Base-by-base conservation (phyloP, 2,113 vertebrate species). In the Laticauda laticaudata region DNA sequence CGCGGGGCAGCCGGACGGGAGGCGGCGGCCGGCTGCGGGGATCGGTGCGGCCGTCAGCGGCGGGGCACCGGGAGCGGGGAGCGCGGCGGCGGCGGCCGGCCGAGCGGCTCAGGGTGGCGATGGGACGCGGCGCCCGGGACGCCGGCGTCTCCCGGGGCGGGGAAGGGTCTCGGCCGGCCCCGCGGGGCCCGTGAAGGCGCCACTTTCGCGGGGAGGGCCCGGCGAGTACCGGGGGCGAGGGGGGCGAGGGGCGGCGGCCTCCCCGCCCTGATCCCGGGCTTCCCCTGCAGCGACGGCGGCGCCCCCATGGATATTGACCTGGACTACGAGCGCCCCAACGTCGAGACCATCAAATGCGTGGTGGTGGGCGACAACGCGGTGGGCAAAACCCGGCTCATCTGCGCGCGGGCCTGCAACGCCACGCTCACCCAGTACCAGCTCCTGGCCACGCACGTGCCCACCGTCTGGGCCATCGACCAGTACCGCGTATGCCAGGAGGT, bases 381-480 rank as follows among this genome's bases (percentile, higher is more conserved):
- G 95, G 98, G 98, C 90, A 99, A 99, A 96, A 99, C 98, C 87
- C 97, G 98, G 55, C 98, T 99, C 91, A 98, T 99, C 97, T 98
- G 98, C 93, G 98, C 98, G 94, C 97, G 98, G 64, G 98, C 98
- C 96, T 99, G 98, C 97, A 98, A 99, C 96, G 98, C 98, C 97
- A 98, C 98, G 94, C 98, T 99, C 97, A 98, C 98, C 94, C 98
- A 98, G 97, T 98, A 99, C 98, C 98, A 98, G 98, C 98, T 99
- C 96, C 98, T 98, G 29, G 98, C 98, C 97, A 98, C 98, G 92
- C 98, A 98, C 96, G 98, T 98, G 97, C 98, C 98, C 97, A 98
- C 98, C 89, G 98, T 98, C 94, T 98, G 98, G 98, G 98, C 98
- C 97, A 98, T 98, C 95, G 98, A 98, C 97, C 98, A 98, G 97